These are phyloP conservation scores for Caenorhabditis zanzibari DNA, from an alignment of 2,888 invertebrate genomes.

Conservation along the genomic window DNA sequence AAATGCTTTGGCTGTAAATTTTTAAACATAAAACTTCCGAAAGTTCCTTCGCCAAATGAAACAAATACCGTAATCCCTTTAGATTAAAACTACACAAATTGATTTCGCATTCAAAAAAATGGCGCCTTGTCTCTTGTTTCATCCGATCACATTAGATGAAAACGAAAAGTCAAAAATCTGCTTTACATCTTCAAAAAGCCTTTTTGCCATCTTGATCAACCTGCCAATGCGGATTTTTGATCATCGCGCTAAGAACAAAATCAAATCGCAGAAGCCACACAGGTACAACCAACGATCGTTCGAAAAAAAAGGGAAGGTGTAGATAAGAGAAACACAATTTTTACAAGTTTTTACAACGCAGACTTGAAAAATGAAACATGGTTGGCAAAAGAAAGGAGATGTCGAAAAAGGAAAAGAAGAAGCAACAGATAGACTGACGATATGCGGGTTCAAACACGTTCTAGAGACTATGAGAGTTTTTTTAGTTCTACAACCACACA, in stretches of 20 bases:
- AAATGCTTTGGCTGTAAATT: too few relatives aligned
- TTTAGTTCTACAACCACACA: constrained; percentile 53
- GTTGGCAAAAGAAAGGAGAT: not conserved
- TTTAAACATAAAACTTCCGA: too few relatives aligned
- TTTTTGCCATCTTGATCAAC: not conserved
- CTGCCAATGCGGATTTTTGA: constrained; percentile 46
- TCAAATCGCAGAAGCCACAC: constrained; percentile 37
- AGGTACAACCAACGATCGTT: constrained; percentile 35
- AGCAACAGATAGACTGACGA: constrained; percentile 8
- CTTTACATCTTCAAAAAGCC: constrained; percentile 9
- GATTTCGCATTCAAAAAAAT: not conserved
- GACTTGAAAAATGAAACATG: constrained; percentile 53
- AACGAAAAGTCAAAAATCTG: constrained; percentile 45
- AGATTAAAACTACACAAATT: constrained; percentile 11
- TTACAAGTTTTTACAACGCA: constrained; percentile 48
- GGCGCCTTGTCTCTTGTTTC: constrained; percentile 58
- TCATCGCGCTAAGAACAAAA: constrained; percentile 13
- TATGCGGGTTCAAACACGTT: constrained; percentile 60
- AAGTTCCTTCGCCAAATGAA: not conserved
- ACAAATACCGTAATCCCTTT: not conserved
- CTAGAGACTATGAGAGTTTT: constrained; percentile 37
- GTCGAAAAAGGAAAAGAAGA: constrained; percentile 2
- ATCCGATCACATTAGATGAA: constrained; percentile 31
- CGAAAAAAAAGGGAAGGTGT: not conserved
- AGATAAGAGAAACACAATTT: constrained; percentile 29